Evolutionary conservation across 2,888 invertebrate genomes (phyloP).

Genomic region (Agrochola macilenta): DNA sequence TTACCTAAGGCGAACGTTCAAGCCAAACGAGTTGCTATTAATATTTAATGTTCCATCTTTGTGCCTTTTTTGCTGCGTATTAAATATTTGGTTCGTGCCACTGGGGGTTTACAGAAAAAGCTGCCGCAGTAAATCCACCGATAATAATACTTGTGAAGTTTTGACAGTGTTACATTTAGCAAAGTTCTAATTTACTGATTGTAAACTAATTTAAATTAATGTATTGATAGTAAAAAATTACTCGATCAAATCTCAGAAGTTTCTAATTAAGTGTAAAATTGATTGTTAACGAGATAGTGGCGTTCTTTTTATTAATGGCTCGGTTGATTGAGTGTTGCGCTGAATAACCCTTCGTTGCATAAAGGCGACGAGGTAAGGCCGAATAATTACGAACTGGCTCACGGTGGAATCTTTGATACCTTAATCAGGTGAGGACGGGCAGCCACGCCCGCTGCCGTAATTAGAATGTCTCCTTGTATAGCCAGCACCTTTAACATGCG

Average conservation of each 20-base stretch:
- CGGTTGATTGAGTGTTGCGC: slow-evolving; percentile 59
- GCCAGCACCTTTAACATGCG: slow-evolving; percentile 69
- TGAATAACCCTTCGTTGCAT: slow-evolving; percentile 65
- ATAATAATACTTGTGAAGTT: slow-evolving; percentile 24
- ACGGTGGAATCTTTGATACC: slow-evolving; percentile 81
- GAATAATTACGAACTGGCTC: slow-evolving; percentile 82
- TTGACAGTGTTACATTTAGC: slow-evolving; percentile 26
- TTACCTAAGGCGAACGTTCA: slow-evolving; percentile 72
- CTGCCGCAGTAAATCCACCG: slow-evolving; percentile 28
- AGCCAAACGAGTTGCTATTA: slow-evolving; percentile 64
- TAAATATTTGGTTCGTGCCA: slow-evolving; percentile 50
- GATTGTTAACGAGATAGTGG: slow-evolving; percentile 32
- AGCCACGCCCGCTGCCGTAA: slow-evolving; percentile 82
- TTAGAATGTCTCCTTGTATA: slow-evolving; percentile 82
- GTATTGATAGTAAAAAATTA: slow-evolving; percentile 10
- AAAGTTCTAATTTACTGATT: slow-evolving; percentile 28
- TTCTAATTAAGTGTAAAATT: slow-evolving; percentile 44
- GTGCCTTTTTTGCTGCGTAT: slow-evolving; percentile 53
- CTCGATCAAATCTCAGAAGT: slow-evolving; percentile 33
- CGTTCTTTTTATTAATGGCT: slow-evolving; percentile 51
- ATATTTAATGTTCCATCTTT: slow-evolving; percentile 66
- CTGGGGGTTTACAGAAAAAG: slow-evolving; percentile 17
- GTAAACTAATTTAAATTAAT: slow-evolving; percentile 24
- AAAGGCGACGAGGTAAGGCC: slow-evolving; percentile 72
- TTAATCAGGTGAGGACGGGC: slow-evolving; percentile 84